Percentiles rank a stretch among this genome's conserved stretches.
phyloP scores from a whole-genome alignment of 2,797 vertebrate species.

The Allenopithecus nigroviridis region DNA sequence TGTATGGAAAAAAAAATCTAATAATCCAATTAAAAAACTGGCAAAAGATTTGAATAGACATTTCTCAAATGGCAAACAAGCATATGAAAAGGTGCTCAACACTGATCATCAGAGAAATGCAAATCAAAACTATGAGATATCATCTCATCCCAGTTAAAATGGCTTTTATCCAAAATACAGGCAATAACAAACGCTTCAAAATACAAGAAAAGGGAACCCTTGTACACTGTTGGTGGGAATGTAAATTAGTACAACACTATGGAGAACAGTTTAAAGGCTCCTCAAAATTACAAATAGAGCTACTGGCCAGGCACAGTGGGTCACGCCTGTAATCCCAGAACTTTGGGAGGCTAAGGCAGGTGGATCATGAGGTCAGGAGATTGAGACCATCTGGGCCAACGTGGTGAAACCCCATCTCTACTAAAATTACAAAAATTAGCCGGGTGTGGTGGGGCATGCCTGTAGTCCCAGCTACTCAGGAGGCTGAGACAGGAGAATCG shows the following conservation, averaged over 20 bases:
- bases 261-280: neutral
- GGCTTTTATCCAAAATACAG: neutral
- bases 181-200: neutral
- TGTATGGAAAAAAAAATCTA: neutral
- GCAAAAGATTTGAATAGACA: neutral
- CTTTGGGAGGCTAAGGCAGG: neutral
- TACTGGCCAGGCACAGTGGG: neutral
- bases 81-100: neutral
- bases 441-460: fast-evolving
- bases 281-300: neutral
- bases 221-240: neutral
- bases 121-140: neutral
- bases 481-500: neutral
- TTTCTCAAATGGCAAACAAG: neutral
- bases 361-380: neutral
- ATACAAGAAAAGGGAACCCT: neutral
- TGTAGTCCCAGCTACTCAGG: neutral
- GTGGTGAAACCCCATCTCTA: neutral
- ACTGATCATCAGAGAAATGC: neutral
- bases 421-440: neutral
- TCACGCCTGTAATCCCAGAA: neutral
- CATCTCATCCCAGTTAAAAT: neutral
- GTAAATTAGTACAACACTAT: neutral
- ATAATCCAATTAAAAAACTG: neutral
- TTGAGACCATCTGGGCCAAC: neutral